Conservation (phyloP, 2,113 vertebrate genomes). For the Nestor notabilis region DNA sequence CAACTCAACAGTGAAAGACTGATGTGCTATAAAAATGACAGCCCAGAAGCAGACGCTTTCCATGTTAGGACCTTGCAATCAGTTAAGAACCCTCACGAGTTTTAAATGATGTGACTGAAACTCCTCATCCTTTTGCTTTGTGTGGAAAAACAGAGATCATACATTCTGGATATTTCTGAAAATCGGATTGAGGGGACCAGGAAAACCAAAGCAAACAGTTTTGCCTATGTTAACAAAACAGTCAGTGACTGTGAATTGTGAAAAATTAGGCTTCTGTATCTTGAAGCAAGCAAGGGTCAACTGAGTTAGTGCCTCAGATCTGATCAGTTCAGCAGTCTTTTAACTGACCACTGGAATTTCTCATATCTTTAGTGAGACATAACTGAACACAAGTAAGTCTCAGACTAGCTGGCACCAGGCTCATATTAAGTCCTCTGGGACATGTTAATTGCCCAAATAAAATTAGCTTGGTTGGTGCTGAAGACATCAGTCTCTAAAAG, state of each 20-base stretch:
- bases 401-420: constrained; percentile 61
- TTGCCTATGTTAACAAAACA: constrained; percentile 36
- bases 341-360: constrained; percentile 46
- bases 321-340: constrained; percentile 45
- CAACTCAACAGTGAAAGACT: neutral
- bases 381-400: constrained; percentile 18
- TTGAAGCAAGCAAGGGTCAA: neutral
- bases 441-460: constrained; percentile 52
- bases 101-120: constrained; percentile 27
- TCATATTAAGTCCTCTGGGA: constrained; percentile 49
- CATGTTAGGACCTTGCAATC: neutral
- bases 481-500: constrained; percentile 41
- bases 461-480: constrained; percentile 41
- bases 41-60: neutral
- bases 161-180: neutral
- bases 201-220: constrained; percentile 45
- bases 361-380: constrained; percentile 36
- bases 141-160: constrained; percentile 13
- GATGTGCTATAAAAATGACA: neutral
- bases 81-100: neutral
- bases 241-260: neutral
- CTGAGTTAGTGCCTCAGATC: neutral
- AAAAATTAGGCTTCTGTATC: constrained; percentile 1
- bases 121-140: neutral
- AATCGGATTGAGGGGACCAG: constrained; percentile 13